Percentiles rank a stretch among this genome's conserved stretches.
Evolutionary conservation across 1,140 invertebrate genomes (phyloP).

Genomic region (Metopolophium dirhodum): DNA sequence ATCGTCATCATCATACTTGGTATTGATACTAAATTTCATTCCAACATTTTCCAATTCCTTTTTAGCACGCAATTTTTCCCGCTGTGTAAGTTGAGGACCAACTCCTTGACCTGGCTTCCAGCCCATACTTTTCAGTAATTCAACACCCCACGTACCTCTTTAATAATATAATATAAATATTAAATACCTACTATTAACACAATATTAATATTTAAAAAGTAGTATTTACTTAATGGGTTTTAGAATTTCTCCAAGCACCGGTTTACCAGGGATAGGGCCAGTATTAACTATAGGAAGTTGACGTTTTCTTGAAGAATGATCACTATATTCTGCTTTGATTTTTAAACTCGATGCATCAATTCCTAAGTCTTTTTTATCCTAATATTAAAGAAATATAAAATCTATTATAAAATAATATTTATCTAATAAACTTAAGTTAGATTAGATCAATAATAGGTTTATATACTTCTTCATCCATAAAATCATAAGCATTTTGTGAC

Average conservation of each 20-base stretch:
- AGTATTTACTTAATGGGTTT: conserved; percentile 72
- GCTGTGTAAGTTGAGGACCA: conserved; percentile 74
- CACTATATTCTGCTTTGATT: conserved; percentile 77
- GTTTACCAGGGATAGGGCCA: conserved; percentile 79
- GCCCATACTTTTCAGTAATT: conserved; percentile 84
- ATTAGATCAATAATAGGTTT: neutral
- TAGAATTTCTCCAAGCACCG: conserved; percentile 81
- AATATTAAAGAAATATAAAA: conserved; percentile 58
- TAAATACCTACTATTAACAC: neutral
- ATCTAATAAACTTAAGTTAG: neutral
- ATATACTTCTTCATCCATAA: conserved; percentile 94
- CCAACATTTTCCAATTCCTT: conserved; percentile 63
- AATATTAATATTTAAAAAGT: neutral
- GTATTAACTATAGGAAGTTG: conserved; percentile 64
- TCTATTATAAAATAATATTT: neutral
- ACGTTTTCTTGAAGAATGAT: conserved; percentile 63
- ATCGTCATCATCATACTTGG: conserved; percentile 59
- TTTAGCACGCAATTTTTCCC: conserved; percentile 66
- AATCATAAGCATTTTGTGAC: conserved; percentile 83
- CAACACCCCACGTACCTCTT: conserved; percentile 86
- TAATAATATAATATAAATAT: conserved; percentile 54
- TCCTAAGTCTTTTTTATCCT: conserved; percentile 92
- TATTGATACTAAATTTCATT: conserved; percentile 60
- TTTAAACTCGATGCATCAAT: conserved; percentile 88
- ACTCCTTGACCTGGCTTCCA: conserved; percentile 92